Percentiles rank a stretch among this genome's conserved stretches.
Evolutionary conservation across 2,797 vertebrate species (phyloP).

Genomic region (Chromis chromis): DNA sequence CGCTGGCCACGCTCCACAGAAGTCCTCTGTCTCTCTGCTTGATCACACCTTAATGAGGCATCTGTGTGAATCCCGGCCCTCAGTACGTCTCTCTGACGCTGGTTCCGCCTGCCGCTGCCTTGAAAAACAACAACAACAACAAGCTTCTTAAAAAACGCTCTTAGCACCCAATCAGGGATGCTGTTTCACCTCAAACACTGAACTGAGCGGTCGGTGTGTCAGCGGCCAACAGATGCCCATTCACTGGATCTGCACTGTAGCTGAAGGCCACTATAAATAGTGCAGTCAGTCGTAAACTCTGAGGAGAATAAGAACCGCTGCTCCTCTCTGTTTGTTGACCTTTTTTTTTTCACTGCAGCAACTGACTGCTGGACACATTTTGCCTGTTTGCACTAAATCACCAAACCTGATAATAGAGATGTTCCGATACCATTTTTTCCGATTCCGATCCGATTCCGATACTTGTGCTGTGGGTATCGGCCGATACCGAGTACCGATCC

Average conservation of each 20-base stretch:
- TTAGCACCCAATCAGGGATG: slow-evolving; percentile 60
- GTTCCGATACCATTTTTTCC: no score
- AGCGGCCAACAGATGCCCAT: slow-evolving; percentile 73
- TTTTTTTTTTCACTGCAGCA: slow-evolving; percentile 11
- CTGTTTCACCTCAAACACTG: slow-evolving; percentile 63
- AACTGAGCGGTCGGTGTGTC: slow-evolving; percentile 46
- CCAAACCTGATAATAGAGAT: neutral
- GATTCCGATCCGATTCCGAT: no score
- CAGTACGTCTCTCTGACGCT: slow-evolving; percentile 63
- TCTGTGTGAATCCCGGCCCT: slow-evolving; percentile 77
- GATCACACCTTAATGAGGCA: slow-evolving; percentile 83
- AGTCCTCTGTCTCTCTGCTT: slow-evolving; percentile 80
- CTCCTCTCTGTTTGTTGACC: slow-evolving; percentile 28
- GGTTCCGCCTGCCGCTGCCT: slow-evolving; percentile 61
- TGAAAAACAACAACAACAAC: slow-evolving; percentile 70
- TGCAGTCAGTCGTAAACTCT: slow-evolving; percentile 39
- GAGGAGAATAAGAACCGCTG: slow-evolving; percentile 23
- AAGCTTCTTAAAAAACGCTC: slow-evolving; percentile 61
- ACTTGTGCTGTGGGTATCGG: no score
- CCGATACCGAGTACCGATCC: no score
- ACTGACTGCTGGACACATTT: slow-evolving; percentile 1
- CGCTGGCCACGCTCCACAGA: slow-evolving; percentile 79
- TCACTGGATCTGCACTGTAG: slow-evolving; percentile 55
- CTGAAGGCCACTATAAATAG: slow-evolving; percentile 31
- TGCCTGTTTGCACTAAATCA: slow-evolving; percentile 6